Conservation (phyloP, 1,140 invertebrate genomes). For the Cyclargus thomasi region DNA sequence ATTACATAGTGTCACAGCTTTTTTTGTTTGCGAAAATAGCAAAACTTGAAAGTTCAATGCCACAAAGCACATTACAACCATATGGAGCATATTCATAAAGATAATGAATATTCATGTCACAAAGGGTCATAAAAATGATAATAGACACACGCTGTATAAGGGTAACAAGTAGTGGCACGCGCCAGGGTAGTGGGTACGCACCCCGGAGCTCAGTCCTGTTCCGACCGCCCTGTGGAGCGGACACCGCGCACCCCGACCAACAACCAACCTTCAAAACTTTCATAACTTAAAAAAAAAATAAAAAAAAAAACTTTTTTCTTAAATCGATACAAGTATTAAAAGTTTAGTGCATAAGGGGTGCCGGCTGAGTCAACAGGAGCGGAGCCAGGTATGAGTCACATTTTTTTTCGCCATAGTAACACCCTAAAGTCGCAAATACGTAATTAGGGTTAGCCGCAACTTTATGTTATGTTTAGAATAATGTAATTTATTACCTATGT, state of each 20-base stretch:
- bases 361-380: constrained; percentile 55
- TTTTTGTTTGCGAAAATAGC: too few species aligned
- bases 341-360: constrained; percentile 43
- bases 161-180: constrained; percentile 44
- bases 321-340: constrained; percentile 13
- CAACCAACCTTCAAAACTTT: constrained; percentile 23
- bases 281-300: constrained; percentile 18
- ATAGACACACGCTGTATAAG: constrained; percentile 41
- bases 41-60: too few species aligned
- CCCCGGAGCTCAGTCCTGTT: constrained; percentile 56
- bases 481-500: constrained; percentile 8
- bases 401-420: constrained; percentile 66
- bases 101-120: constrained; percentile 11
- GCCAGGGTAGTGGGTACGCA: constrained; percentile 55
- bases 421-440: constrained; percentile 37
- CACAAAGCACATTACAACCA: too few species aligned
- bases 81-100: too few species aligned
- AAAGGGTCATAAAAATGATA: constrained; percentile 19
- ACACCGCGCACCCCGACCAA: constrained; percentile 63
- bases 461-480: background rate
- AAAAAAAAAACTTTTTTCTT: constrained; percentile 5
- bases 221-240: constrained; percentile 56
- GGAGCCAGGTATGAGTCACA: constrained; percentile 52
- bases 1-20: too few species aligned
- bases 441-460: constrained; percentile 4